Base-by-base conservation (phyloP, 2,888 invertebrate species). In the Yponomeuta cagnagella region DNA sequence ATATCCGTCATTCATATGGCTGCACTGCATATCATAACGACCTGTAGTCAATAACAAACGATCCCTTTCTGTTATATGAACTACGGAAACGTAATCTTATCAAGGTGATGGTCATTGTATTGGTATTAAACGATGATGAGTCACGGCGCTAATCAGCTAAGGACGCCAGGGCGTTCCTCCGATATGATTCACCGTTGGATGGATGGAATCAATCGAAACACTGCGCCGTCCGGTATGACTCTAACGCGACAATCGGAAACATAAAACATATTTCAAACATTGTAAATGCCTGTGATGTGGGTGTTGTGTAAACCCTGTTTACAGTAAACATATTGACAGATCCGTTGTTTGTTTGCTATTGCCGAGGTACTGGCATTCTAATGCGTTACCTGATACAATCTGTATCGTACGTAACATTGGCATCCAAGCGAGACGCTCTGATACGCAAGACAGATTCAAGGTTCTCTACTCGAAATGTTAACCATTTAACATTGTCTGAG, bases 101-200 rank as follows among this genome's bases (percentile, higher is more conserved):
- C 77, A 76, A 70, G 72, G 65, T 69, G 72, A 69, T 70, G 72
- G 71, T 72, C 74, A 79, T 78, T 78, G 77, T 80, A 76, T 75
- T 81, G 70, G 78, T 83, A 87, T 87, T 85, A 83, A 77, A 78
- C 79, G 79, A 79, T 79, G 81, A 85, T 89, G 90, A 89, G 83
- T 88, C 89, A 90, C 82, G 30, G 80, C 80, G 79, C 78, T 89
- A 88, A 89, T 89, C 88, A 86, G 82, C 78, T 74, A 81, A 83
- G 85, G 85, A 88, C 84, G 79, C 72, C 76, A 79, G 84, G 86
- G 86, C 90, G 86, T 88, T 89, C 88, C 88, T 84, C 81, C 75
- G 75, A 30, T 72, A 74, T 90, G 90, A 90, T 75, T 90, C 90
- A 90, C 23, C n/a, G 72, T 10, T 33, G n/a, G 43, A 15, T 58